Conservation (phyloP, 2,113 vertebrate genomes). For the Rhynchopsitta pachyrhyncha region DNA sequence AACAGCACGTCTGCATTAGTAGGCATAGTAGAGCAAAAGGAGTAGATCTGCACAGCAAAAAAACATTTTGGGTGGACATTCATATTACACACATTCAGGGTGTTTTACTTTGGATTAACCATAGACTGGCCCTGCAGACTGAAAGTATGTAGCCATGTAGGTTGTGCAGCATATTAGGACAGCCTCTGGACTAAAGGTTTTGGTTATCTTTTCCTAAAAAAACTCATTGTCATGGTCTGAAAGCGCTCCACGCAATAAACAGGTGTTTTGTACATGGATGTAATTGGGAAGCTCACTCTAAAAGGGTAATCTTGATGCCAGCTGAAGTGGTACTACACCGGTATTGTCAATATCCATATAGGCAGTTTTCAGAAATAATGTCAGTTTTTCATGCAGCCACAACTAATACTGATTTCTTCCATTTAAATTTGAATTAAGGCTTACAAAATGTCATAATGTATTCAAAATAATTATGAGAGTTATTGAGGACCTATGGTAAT, state of each 20-base stretch:
- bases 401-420: not conserved
- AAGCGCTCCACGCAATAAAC: not conserved
- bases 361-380: not conserved
- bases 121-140: too few relatives aligned
- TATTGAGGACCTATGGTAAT: not conserved
- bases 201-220: not conserved
- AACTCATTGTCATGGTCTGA: not conserved
- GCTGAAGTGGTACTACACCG: not conserved
- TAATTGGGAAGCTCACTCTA: not conserved
- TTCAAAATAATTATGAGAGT: not conserved
- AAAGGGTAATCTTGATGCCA: not conserved
- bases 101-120: not conserved
- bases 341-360: not conserved
- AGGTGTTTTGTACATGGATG: accelerated
- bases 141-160: not conserved
- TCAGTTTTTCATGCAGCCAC: not conserved
- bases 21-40: not conserved
- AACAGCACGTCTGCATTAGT: accelerated
- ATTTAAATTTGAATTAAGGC: not conserved
- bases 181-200: accelerated
- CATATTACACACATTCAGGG: not conserved
- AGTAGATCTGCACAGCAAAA: not conserved
- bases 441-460: not conserved
- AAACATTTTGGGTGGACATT: not conserved
- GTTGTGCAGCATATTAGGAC: not conserved